Evolutionary conservation across 2,888 invertebrate species (phyloP), one percentile per base, ranked within the genome.

Genomic region (Ophion slaviceki): DNA sequence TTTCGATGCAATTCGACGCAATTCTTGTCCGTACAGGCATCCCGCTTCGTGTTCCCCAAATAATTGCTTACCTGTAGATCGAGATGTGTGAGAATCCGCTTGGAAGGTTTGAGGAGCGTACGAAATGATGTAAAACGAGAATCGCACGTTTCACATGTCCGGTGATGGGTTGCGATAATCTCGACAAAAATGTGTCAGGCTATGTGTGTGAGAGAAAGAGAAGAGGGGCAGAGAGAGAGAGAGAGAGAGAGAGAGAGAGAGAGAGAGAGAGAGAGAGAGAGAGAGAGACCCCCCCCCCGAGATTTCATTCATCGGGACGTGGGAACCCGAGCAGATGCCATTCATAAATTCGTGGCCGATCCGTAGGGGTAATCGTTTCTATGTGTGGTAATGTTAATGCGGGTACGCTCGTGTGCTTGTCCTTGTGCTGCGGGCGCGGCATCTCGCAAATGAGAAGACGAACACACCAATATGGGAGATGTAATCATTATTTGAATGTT

Each of bases 111-210:
- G 72, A 76, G 80, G 28, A 68, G 82, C 84, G 72, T 8, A 47
- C 75, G 72, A 74, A 84, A 32, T 68, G 84, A 75, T 84, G 79
- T 86, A 88, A 88, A 88, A 87, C 80, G 86, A 80, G 88, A 89
- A 89, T 89, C 88, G 88, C 87, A 88, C 82, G 89, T 88, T 90
- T 87, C 88, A 88, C 88, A 87, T 84, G 88, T 86, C 84, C 87
- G 87, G 88, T 90, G 88, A 89, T 88, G 87, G 84, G 86, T 86
- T 84, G 86, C 89, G 89, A 88, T 89, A 88, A 90, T 89, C 89
- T 86, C 83, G 87, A 83, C 89, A 88, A 68, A 82, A 76, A 71
- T 64, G 57, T 77, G 77, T 62, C 67, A 20, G 36, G 66, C 59
- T 59, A 62, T 59, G 61, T 77, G 70, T 67, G 62, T 76, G 36